phyloP scores from a whole-genome alignment of 2,888 invertebrate species.

The Tetheella fluctuosa region DNA sequence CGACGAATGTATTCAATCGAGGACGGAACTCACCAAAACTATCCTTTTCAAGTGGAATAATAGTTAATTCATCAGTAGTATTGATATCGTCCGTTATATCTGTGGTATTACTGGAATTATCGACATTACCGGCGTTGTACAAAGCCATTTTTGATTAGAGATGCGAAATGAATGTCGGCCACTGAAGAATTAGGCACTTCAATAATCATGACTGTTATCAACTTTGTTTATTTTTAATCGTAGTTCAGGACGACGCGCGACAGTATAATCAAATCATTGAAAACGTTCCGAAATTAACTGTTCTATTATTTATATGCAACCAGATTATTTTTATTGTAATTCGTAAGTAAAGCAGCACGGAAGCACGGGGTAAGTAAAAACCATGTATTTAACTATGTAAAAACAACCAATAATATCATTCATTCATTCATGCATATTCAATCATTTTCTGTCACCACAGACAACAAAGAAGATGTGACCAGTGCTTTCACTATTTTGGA shows the following conservation, averaged over 20 bases:
- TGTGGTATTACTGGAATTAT: conserved; percentile 46
- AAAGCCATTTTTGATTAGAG: conserved; percentile 67
- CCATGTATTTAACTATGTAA: no score
- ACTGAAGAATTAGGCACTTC: conserved; percentile 62
- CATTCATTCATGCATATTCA: no score
- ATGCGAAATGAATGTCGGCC: conserved; percentile 47
- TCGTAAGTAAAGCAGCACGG: no score
- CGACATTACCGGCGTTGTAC: conserved; percentile 60
- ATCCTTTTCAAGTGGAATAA: conserved; percentile 94
- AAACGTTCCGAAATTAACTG: neutral
- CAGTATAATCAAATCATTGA: neutral
- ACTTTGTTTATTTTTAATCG: conserved; percentile 16
- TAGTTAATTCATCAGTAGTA: conserved; percentile 87
- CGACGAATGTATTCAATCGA: neutral
- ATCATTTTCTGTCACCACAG: no score
- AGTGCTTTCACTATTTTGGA: no score
- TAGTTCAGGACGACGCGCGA: neutral
- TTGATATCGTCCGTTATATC: conserved; percentile 58
- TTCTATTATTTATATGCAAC: no score
- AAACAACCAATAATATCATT: no score
- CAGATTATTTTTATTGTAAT: no score
- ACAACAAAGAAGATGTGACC: no score
- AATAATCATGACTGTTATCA: conserved; percentile 67
- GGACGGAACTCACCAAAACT: conserved; percentile 91
- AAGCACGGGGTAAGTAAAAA: no score